Evolutionary conservation across 2,113 vertebrate genomes (phyloP), one percentile per base, ranked within the genome.

Genomic region (Rousettus leschenaultii): DNA sequence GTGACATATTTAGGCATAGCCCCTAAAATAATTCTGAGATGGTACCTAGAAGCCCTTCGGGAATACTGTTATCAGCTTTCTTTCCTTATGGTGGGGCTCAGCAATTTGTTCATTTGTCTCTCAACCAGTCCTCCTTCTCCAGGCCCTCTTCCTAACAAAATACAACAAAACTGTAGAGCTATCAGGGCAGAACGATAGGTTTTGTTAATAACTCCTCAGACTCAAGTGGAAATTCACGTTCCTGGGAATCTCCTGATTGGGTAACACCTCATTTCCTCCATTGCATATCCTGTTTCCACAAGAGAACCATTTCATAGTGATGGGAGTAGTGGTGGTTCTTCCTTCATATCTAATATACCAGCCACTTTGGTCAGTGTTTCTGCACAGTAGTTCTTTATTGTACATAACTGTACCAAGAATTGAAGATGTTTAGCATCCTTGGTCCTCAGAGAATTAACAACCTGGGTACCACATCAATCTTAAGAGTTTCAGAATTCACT

Each of bases 401-500:
- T 57, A 48, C 22, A 71, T 40, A 38, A 79, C 40, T 68, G 10
- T 61, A 9, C n/a, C 40, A 65, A 78, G 57, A 74, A 61, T 5
- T 73, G 19, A n/a, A 77, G 18, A 86, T 59, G 38, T 73, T 83
- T 51, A 92, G 55, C 18, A 77, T 78, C 33, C 28, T 35, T 88
- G 38, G 63, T 73, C 53, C 21, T 79, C 63, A 78, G 59, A 71
- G 30, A 71, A 96, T 90, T 73, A 71, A 73, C 5, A 33, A 30
- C 70, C 7, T 22, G 22, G 24, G 38, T 66, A 68, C 16, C 66
- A 96, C 4, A 24, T 13, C 45, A 73, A 40, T 40, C 33, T 73
- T 24, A 30, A 48, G 48, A 95, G 71, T 85, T 87, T 85, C 55
- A 95, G 65, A 94, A 80, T 68, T 92, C 30, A 78, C 55, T 73